Evolutionary conservation across 2,888 invertebrate species (phyloP).

Genomic region (Drosophila pseudotalamancana): DNA sequence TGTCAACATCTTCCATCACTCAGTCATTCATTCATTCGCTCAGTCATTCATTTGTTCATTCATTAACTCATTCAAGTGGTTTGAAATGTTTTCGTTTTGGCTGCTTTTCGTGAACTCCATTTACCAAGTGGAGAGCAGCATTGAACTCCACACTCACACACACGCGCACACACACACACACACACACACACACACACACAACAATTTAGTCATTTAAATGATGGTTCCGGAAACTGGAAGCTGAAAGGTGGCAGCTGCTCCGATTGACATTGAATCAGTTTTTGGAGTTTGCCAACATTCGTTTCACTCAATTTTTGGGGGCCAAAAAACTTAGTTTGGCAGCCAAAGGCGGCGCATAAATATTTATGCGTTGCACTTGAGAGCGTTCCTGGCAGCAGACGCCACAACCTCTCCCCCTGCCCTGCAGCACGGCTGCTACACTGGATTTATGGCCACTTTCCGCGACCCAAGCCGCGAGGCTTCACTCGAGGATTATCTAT

Average conservation of each 20-base stretch:
- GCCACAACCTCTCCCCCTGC: not conserved
- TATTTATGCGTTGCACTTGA: slow-evolving; percentile 78
- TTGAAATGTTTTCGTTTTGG: slow-evolving; percentile 37
- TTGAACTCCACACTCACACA: slow-evolving; percentile 8
- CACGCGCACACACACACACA: not conserved
- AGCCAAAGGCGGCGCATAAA: slow-evolving; percentile 40
- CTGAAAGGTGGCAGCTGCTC: slow-evolving; percentile 6
- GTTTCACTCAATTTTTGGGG: slow-evolving; percentile 56
- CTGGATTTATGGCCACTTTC: slow-evolving; percentile 68
- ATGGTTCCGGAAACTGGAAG: slow-evolving; percentile 54
- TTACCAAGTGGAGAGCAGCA: slow-evolving; percentile 21
- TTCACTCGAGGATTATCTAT: slow-evolving; percentile 1
- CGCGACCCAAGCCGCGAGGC: slow-evolving; percentile 52
- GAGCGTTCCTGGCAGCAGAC: slow-evolving; percentile 47
- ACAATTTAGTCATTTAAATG: slow-evolving; percentile 6
- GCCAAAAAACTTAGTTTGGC: slow-evolving; percentile 56
- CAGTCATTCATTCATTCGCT: slow-evolving; percentile 32
- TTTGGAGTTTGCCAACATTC: slow-evolving; percentile 57
- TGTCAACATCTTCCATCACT: slow-evolving; percentile 25
- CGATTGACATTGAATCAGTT: slow-evolving; percentile 45
- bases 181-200: not conserved
- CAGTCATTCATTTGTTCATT: slow-evolving; percentile 44
- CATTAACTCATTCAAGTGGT: slow-evolving; percentile 62
- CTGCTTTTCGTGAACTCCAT: slow-evolving; percentile 31
- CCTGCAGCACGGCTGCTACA: slow-evolving; percentile 6